Evolutionary conservation across 2,113 vertebrate species (phyloP), one percentile per base, ranked within the genome.

Genomic region (Odontophorus gujanensis): DNA sequence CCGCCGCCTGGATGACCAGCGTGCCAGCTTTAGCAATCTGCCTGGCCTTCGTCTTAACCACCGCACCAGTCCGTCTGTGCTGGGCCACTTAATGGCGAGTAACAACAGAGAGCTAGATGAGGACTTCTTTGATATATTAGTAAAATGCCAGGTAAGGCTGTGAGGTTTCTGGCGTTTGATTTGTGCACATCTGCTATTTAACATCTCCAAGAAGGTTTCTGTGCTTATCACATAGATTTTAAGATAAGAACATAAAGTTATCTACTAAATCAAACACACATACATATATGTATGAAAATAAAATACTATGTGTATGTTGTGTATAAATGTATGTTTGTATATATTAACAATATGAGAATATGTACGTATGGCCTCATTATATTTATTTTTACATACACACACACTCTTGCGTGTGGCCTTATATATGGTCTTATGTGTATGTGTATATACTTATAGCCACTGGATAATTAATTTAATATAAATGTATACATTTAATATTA

Each of bases 101-200:
- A 98, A 91, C 96, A 97, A 34, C 88, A 92, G 96, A 1, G 98
- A 99, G 45, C 98, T 98, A 0, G 99, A 99, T 1, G 99, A 99
- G 1, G 97, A 99, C 96, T 99, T 99, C 98, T 99, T 99, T 13
- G 98, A 99, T 47, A 99, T 98, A 96, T 85, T 99, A 3, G 90
- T 99, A 34, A 99, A 99, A 96, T 99, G 99, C 95, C 99, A 99
- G 97, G 99, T 99, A 16, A 19, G 30, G 32, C 25, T 6, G 32
- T 16, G 24, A 32, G 36, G 2, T 34, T 28, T 9, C 12, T 28
- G 13, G 13, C 12, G 2, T 34, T 58, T 17, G 34, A 11, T 14
- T 3, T 65, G 32, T 38, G 34, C 18, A 43, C 74, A 40, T 45
- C 28, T 82, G 45, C 53, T 38, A 1, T 13, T 53, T 5, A 1